These are phyloP conservation scores for Sebastiscus albofasciatus DNA, from an alignment of 2,797 vertebrate genomes.

Conservation along the genomic window DNA sequence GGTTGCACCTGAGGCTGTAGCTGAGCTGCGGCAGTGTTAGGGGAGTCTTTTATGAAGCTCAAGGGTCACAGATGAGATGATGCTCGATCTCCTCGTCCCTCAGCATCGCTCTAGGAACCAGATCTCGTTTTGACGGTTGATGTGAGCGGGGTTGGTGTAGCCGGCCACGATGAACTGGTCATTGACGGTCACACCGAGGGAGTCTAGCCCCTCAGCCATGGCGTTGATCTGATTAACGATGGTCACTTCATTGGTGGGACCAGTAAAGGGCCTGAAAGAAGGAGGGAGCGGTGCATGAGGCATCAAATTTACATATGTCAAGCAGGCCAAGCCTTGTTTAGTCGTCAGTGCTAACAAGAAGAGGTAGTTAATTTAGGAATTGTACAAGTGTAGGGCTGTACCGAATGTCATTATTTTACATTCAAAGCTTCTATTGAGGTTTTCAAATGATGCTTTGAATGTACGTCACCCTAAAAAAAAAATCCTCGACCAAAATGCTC, in stretches of 20 bases:
- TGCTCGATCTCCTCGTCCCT: conserved; percentile 6
- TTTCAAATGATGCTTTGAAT: too few species aligned
- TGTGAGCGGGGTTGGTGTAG: conserved; percentile 90
- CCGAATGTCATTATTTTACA: too few species aligned
- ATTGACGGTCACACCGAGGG: conserved; percentile 64
- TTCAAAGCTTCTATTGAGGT: too few species aligned
- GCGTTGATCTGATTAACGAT: conserved; percentile 84
- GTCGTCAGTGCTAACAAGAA: neutral
- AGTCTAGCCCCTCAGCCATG: conserved; percentile 84
- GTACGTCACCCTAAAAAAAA: too few species aligned
- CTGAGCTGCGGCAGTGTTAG: conserved; percentile 55
- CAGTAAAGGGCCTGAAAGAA: conserved; percentile 83
- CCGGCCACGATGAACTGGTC: conserved; percentile 90
- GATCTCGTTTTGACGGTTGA: conserved; percentile 88
- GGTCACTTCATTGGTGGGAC: conserved; percentile 88
- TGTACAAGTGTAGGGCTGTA: neutral
- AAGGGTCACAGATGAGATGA: conserved; percentile 17
- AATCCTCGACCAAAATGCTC: too few species aligned
- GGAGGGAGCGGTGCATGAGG: neutral
- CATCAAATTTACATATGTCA: neutral
- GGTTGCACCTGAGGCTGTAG: conserved; percentile 60
- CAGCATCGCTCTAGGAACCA: conserved; percentile 88
- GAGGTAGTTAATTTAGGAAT: neutral
- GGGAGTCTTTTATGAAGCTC: conserved; percentile 49
- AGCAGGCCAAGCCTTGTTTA: neutral